A percentile compares a stretch with the other conserved stretches of the same genome.
phyloP scores from a whole-genome alignment of 2,888 invertebrate species.

The Mellilla xanthometata region DNA sequence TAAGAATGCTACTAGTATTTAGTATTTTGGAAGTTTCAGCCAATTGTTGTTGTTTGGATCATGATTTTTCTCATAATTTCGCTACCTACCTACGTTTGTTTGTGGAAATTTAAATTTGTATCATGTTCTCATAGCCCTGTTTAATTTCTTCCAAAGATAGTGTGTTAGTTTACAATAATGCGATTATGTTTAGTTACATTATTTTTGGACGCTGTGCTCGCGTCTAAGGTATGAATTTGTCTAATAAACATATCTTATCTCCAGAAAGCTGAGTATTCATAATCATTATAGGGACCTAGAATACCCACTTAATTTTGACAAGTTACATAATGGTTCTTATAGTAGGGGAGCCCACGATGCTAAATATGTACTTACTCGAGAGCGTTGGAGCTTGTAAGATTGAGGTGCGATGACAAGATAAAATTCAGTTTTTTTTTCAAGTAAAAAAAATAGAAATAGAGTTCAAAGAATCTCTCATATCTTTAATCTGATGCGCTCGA shows the following conservation, averaged over 20 bases:
- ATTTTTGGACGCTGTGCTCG: conserved; percentile 45
- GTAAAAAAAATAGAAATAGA: no score
- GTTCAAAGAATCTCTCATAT: no score
- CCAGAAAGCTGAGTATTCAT: conserved; percentile 50
- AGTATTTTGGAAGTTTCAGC: conserved; percentile 44
- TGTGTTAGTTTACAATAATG: conserved; percentile 55
- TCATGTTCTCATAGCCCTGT: conserved; percentile 51
- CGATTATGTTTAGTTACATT: conserved; percentile 44
- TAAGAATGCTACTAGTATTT: conserved; percentile 30
- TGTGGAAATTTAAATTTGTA: conserved; percentile 20
- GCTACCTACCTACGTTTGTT: conserved; percentile 7
- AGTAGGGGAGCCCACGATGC: no score
- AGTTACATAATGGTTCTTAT: no score
- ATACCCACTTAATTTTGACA: no score
- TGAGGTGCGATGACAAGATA: no score
- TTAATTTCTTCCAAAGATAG: conserved; percentile 80
- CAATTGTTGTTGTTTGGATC: conserved; percentile 32
- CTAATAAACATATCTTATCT: conserved; percentile 82
- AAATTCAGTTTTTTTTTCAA: no score
- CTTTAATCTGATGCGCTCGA: no score
- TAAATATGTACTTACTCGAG: no score
- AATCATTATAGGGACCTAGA: no score
- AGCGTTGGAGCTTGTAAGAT: no score
- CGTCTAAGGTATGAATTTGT: conserved; percentile 70
- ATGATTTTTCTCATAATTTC: conserved; percentile 20